These are phyloP conservation scores for Hyppa rectilinea DNA, from an alignment of 2,888 invertebrate genomes.

Conservation along the genomic window DNA sequence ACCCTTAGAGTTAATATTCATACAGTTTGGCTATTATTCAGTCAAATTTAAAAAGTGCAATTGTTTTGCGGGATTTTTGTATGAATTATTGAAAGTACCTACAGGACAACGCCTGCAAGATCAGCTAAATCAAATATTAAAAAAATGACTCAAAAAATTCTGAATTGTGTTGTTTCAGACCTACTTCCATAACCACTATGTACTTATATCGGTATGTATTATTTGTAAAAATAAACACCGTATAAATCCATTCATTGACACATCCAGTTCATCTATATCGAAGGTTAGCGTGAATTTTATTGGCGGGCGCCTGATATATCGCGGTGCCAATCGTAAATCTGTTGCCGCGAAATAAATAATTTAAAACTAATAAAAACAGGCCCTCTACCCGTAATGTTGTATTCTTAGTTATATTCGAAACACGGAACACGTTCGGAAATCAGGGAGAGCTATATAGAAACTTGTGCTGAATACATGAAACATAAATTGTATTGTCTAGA, in stretches of 20 bases:
- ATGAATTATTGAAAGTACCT: no score
- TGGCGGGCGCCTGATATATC: constrained; percentile 88
- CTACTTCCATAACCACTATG: not conserved
- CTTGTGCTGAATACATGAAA: constrained; percentile 37
- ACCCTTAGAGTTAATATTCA: no score
- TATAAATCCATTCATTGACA: constrained; percentile 3
- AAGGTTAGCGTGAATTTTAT: constrained; percentile 80
- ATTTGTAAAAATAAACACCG: not conserved
- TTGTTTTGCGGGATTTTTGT: no score
- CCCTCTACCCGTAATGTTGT: constrained; percentile 69
- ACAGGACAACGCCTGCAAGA: no score
- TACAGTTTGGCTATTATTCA: no score
- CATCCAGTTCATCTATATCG: constrained; percentile 64
- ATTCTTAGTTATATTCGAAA: constrained; percentile 60
- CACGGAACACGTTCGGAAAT: constrained; percentile 60
- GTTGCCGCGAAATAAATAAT: constrained; percentile 89
- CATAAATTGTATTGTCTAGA: constrained; percentile 44
- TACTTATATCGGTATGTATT: not conserved
- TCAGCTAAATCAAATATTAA: no score
- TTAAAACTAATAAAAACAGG: constrained; percentile 88
- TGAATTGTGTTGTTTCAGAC: not conserved
- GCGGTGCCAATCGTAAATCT: constrained; percentile 89
- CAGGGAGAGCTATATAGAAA: constrained; percentile 44
- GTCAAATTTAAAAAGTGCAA: no score
- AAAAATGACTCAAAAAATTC: not conserved